Percentiles rank a stretch among this genome's conserved stretches.
Conservation (phyloP, 1,140 invertebrate species). For the Leucophenga varia region DNA sequence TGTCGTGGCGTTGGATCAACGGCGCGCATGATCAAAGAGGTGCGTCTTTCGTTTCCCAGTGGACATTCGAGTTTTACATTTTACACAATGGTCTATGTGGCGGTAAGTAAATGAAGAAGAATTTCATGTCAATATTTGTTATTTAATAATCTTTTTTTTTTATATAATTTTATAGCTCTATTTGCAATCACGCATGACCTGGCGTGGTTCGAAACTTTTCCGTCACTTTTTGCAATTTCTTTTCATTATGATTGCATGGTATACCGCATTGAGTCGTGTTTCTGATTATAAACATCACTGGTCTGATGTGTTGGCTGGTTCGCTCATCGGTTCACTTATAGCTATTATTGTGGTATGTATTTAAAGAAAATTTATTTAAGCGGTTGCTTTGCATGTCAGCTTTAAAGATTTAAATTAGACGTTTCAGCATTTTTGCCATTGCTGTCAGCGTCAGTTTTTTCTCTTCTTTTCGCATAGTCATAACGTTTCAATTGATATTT, state of each 20-base stretch:
- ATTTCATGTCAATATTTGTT: slow-evolving; percentile 14
- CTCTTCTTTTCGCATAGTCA: not conserved
- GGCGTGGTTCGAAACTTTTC: slow-evolving; percentile 72
- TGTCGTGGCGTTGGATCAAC: slow-evolving; percentile 63
- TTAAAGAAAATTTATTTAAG: too few relatives aligned
- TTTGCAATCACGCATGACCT: slow-evolving; percentile 75
- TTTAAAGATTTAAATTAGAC: not conserved
- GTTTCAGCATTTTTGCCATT: too few relatives aligned
- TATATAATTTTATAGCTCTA: slow-evolving; percentile 69
- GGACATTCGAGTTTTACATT: slow-evolving; percentile 81
- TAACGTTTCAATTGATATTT: not conserved
- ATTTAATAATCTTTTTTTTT: slow-evolving; percentile 42
- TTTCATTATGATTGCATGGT: slow-evolving; percentile 74
- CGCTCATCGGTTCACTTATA: slow-evolving; percentile 59
- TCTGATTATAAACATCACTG: slow-evolving; percentile 97
- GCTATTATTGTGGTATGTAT: slow-evolving; percentile 64
- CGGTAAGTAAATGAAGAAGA: slow-evolving; percentile 63
- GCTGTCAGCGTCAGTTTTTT: too few relatives aligned
- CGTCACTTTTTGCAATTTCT: slow-evolving; percentile 75
- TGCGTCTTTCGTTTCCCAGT: slow-evolving; percentile 79
- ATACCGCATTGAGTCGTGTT: slow-evolving; percentile 80
- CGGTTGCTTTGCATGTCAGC: too few relatives aligned
- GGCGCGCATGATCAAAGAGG: slow-evolving; percentile 67
- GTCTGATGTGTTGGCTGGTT: slow-evolving; percentile 64
- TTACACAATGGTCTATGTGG: slow-evolving; percentile 78